A percentile compares a stretch with the other conserved stretches of the same genome.
Conservation (phyloP, 2,797 vertebrate genomes). For the Notoglanidium macrostoma region DNA sequence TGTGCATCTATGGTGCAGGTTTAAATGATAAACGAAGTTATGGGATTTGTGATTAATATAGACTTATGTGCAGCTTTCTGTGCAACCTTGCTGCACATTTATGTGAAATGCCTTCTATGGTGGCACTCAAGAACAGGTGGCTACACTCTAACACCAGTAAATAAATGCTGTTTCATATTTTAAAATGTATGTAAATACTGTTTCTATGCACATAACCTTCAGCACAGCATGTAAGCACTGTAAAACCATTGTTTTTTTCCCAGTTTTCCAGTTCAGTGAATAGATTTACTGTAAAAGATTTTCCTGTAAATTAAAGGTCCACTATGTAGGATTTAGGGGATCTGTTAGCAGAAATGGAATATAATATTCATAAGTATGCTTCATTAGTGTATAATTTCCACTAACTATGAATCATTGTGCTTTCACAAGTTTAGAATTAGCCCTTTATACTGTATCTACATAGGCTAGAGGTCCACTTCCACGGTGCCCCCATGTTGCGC, state of each 20-base stretch:
- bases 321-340: too few species aligned
- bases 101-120: neutral
- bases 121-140: neutral
- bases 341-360: too few species aligned
- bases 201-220: neutral
- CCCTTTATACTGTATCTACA: too few species aligned
- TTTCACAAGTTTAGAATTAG: too few species aligned
- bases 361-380: too few species aligned
- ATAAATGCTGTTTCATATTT: neutral
- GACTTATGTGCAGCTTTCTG: neutral
- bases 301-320: too few species aligned
- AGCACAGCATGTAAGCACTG: neutral
- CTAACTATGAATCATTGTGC: too few species aligned
- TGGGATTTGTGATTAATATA: neutral
- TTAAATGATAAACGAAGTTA: neutral
- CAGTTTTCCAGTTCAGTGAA: neutral
- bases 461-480: too few species aligned
- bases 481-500: too few species aligned
- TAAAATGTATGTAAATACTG: neutral
- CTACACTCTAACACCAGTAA: neutral
- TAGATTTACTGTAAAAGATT: neutral
- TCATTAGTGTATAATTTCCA: too few species aligned
- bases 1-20: neutral
- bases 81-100: neutral
- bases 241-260: neutral